Evolutionary conservation across 2,797 vertebrate species (phyloP).

Genomic region (Coracias cyanogaster): DNA sequence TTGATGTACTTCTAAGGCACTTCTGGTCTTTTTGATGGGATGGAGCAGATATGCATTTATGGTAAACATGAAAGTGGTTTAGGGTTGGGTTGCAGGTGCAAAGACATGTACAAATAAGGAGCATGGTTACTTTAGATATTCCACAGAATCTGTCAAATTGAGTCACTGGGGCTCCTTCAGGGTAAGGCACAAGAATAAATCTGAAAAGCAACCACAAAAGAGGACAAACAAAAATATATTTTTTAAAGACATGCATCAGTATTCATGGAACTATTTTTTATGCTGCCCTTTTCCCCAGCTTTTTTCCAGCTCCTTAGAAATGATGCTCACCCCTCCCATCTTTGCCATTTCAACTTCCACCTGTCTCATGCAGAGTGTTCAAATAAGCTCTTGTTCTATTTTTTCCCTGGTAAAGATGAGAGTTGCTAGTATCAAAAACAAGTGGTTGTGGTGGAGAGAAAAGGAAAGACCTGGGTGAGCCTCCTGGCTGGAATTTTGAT

Average conservation of each 20-base stretch:
- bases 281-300: neutral
- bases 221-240: neutral
- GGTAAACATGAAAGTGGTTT: neutral
- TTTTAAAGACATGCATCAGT: neutral
- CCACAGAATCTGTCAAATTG: neutral
- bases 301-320: constrained; percentile 9
- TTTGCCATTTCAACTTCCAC: constrained; percentile 23
- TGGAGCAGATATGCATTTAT: neutral
- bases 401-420: constrained; percentile 11
- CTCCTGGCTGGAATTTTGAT: constrained; percentile 54
- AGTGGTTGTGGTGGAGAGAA: neutral
- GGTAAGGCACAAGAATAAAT: neutral
- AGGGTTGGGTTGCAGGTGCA: neutral
- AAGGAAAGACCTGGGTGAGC: neutral
- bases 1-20: neutral
- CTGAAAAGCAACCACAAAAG: neutral
- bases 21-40: neutral
- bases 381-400: constrained; percentile 24
- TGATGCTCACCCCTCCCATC: neutral
- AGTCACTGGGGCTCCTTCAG: neutral
- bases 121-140: neutral
- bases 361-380: neutral
- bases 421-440: constrained; percentile 2
- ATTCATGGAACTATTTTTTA: neutral
- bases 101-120: neutral